Conservation (phyloP, 2,888 invertebrate species). For the Deilephila elpenor region DNA sequence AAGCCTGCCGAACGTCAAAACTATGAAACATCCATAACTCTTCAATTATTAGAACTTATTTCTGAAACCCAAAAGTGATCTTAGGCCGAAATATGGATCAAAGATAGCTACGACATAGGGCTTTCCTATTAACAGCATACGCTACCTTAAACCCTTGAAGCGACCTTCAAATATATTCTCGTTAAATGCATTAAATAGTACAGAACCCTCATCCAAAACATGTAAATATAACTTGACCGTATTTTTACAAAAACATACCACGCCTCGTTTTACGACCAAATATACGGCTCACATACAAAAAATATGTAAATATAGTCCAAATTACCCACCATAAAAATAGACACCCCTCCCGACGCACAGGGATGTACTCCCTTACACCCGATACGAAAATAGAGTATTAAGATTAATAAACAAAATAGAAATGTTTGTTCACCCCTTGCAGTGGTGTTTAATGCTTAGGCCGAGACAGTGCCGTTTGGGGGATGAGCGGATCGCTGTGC, state of each 20-base stretch:
- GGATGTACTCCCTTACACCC: conserved; percentile 2
- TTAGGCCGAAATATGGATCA: too few relatives aligned
- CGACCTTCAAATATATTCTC: too few relatives aligned
- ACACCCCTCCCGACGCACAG: neutral
- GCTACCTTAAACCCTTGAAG: too few relatives aligned
- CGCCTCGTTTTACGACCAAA: neutral
- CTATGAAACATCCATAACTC: too few relatives aligned
- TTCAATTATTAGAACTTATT: too few relatives aligned
- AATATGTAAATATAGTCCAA: conserved; percentile 13
- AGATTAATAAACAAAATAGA: conserved; percentile 18
- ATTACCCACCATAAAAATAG: conserved; percentile 24
- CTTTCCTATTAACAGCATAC: too few relatives aligned
- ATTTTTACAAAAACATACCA: neutral
- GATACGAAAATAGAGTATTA: conserved; percentile 24
- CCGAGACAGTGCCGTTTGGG: neutral
- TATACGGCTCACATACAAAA: conserved; percentile 8
- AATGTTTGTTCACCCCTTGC: conserved; percentile 22
- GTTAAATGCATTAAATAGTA: too few relatives aligned
- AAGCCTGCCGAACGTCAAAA: too few relatives aligned
- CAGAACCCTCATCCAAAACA: too few relatives aligned
- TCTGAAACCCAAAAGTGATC: too few relatives aligned
- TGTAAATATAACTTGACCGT: neutral
- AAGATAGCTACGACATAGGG: too few relatives aligned
- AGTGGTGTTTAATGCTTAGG: conserved; percentile 4
- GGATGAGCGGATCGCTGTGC: conserved; percentile 4